Percentiles rank a stretch among this genome's conserved stretches.
Conservation (phyloP, 2,113 vertebrate species). For the Ginglymostoma cirratum region DNA sequence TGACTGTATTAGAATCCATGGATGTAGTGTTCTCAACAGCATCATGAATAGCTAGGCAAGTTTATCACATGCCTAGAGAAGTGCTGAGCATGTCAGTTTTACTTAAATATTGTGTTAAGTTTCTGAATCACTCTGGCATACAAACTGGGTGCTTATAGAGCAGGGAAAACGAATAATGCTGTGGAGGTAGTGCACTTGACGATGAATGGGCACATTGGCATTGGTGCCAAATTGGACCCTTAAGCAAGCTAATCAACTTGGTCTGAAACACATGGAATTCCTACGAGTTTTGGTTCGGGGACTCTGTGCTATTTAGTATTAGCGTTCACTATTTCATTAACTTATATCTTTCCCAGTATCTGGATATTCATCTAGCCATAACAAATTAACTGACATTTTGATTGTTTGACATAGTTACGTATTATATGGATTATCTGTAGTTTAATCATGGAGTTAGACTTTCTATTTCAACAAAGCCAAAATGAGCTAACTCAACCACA, state of each 20-base stretch:
- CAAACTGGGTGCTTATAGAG: not conserved
- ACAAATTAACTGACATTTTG: not conserved
- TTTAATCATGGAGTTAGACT: not conserved
- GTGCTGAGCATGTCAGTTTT: not conserved
- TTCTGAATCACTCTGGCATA: not conserved
- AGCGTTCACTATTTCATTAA: not conserved
- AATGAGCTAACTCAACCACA: not conserved
- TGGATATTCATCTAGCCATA: not conserved
- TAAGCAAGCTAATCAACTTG: not conserved
- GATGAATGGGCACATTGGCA: too few species aligned
- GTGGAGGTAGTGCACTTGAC: too few species aligned
- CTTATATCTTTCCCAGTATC: not conserved
- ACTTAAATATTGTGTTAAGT: not conserved
- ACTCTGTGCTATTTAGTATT: not conserved
- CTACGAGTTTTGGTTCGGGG: not conserved
- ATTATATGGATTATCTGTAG: not conserved
- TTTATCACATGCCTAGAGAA: not conserved
- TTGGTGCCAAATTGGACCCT: not conserved
- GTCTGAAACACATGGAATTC: not conserved
- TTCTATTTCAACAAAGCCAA: not conserved
- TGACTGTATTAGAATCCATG: too few species aligned
- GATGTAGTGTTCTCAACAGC: not conserved
- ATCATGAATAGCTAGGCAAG: not conserved
- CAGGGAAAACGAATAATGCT: not conserved
- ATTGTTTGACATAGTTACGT: not conserved